These are phyloP conservation scores for Narcine bancroftii DNA, from an alignment of 2,113 vertebrate species.

Conservation along the genomic window DNA sequence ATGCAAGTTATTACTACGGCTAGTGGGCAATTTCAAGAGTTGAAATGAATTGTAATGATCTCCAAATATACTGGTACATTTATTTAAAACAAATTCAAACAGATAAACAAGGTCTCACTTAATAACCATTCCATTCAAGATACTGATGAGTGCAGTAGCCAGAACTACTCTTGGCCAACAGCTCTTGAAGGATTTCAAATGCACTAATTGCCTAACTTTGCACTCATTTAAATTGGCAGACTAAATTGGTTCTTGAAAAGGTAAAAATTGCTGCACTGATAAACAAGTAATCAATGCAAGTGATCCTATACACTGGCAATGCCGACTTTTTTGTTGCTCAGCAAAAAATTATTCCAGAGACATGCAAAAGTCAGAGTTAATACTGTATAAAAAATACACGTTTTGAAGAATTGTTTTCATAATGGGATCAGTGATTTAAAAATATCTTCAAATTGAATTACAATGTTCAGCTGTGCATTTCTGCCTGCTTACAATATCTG, in stretches of 20 bases:
- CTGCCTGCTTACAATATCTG: background rate
- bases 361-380: background rate
- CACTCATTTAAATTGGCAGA: background rate
- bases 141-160: background rate
- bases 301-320: background rate
- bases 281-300: background rate
- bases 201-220: background rate
- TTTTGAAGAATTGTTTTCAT: background rate
- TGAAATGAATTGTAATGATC: background rate
- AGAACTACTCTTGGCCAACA: background rate
- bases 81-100: too few species aligned
- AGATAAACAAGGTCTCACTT: background rate
- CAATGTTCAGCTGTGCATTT: background rate
- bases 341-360: background rate
- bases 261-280: background rate
- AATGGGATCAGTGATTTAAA: background rate
- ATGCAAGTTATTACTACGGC: too few species aligned
- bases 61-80: background rate
- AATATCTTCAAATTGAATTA: background rate
- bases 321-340: background rate
- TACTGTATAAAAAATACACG: background rate
- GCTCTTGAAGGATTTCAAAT: background rate
- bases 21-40: too few species aligned
- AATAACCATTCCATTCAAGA: too few species aligned
- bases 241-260: background rate